Evolutionary conservation across 2,797 vertebrate genomes (phyloP).

Genomic region (Eospalax fontanierii): DNA sequence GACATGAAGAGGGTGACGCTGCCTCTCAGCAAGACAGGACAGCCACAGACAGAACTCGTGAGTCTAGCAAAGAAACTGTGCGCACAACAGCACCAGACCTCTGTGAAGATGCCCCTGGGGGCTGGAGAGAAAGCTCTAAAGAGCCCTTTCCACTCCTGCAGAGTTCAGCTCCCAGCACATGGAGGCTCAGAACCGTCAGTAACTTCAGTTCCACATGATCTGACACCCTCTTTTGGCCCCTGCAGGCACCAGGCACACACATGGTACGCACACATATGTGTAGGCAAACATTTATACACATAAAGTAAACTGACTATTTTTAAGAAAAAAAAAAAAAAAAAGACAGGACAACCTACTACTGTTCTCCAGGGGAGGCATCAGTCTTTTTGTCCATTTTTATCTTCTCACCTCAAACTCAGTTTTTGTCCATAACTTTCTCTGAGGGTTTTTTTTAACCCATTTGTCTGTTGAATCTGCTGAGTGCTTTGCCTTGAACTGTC

Average conservation of each 20-base stretch:
- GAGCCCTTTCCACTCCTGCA: too few species aligned
- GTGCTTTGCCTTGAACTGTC: neutral
- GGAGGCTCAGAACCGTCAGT: too few species aligned
- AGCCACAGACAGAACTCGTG: neutral
- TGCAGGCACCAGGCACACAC: too few species aligned
- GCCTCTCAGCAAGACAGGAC: neutral
- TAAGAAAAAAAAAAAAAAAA: too few species aligned
- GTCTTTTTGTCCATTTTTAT: conserved; percentile 25
- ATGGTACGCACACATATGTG: too few species aligned
- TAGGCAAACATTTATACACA: too few species aligned
- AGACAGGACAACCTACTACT: neutral
- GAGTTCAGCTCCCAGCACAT: too few species aligned
- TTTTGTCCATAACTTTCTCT: neutral
- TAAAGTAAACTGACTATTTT: too few species aligned
- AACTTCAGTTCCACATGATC: too few species aligned
- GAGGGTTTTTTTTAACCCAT: neutral
- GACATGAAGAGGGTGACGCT: neutral
- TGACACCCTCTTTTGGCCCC: too few species aligned
- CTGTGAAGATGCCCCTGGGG: too few species aligned
- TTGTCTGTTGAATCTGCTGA: neutral
- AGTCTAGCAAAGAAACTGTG: neutral
- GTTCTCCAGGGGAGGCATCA: neutral
- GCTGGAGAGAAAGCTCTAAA: too few species aligned
- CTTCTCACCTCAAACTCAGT: conserved; percentile 35
- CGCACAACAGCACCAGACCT: neutral